A percentile compares a stretch with the other conserved stretches of the same genome.
phyloP scores from a whole-genome alignment of 2,888 invertebrate species.

The Oscheius sp. region DNA sequence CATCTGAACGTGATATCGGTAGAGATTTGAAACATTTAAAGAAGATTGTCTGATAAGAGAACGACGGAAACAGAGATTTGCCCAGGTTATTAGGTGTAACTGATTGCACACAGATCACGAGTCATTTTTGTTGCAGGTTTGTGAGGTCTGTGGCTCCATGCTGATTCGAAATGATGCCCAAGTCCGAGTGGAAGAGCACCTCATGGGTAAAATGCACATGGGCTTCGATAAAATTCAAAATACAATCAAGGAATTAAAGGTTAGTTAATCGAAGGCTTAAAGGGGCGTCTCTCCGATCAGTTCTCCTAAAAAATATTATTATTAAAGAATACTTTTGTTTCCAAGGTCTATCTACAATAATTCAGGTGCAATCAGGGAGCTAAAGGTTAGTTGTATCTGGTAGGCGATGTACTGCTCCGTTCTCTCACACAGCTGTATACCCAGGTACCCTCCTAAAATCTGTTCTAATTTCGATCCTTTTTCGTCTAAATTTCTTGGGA shows the following conservation, averaged over 20 bases:
- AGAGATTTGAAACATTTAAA: no score
- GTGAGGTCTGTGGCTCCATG: conserved; percentile 96
- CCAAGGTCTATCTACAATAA: no score
- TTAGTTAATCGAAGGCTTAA: conserved; percentile 32
- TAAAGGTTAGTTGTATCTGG: neutral
- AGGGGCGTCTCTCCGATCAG: neutral
- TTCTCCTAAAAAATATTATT: no score
- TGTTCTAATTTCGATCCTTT: neutral
- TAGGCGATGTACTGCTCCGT: neutral
- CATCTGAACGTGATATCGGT: no score
- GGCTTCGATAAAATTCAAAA: conserved; percentile 76
- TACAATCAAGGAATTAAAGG: conserved; percentile 44
- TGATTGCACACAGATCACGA: no score
- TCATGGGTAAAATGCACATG: conserved; percentile 97
- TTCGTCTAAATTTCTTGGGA: neutral
- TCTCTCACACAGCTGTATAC: neutral
- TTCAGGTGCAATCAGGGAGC: no score
- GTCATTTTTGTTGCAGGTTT: conserved; percentile 81
- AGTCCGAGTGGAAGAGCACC: conserved; percentile 94
- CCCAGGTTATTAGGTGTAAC: no score
- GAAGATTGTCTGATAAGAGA: neutral
- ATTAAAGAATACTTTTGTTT: no score
- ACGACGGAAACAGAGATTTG: no score
- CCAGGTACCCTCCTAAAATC: conserved; percentile 2
- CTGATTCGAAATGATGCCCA: conserved; percentile 98